Evolutionary conservation across 2,113 vertebrate species (phyloP).

Genomic region (Rhea americana): DNA sequence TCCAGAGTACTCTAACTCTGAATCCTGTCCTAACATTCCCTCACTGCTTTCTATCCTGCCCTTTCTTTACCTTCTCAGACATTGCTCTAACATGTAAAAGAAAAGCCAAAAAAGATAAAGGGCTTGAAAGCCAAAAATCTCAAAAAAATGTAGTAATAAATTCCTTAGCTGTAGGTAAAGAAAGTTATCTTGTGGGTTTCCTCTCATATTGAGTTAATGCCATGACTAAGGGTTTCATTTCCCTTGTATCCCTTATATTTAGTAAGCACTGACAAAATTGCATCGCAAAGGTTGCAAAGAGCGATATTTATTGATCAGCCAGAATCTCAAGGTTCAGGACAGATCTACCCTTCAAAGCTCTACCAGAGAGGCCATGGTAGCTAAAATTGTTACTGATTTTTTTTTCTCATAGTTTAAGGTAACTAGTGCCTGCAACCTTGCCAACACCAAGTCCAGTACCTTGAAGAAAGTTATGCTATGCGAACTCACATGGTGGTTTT

Average conservation of each 20-base stretch:
- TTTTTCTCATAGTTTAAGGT: background rate
- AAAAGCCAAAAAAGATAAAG: background rate
- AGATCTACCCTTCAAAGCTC: background rate
- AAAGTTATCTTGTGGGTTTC: background rate
- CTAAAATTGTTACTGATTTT: background rate
- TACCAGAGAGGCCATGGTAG: background rate
- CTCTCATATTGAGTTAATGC: background rate
- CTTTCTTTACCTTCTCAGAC: background rate
- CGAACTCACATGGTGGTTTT: background rate
- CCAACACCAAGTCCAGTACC: background rate
- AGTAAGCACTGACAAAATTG: background rate
- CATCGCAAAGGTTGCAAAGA: background rate
- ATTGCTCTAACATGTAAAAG: background rate
- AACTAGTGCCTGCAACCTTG: background rate
- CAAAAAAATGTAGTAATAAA: background rate
- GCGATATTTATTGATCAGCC: background rate
- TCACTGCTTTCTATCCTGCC: background rate
- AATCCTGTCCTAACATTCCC: background rate
- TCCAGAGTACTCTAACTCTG: background rate
- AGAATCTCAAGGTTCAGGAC: background rate
- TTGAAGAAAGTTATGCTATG: background rate
- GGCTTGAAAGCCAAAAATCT: background rate
- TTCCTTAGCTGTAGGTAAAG: background rate
- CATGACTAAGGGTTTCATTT: background rate
- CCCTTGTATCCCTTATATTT: background rate